Evolutionary conservation across 1,140 invertebrate genomes (phyloP).

Genomic region (Drosophila rhopaloa): DNA sequence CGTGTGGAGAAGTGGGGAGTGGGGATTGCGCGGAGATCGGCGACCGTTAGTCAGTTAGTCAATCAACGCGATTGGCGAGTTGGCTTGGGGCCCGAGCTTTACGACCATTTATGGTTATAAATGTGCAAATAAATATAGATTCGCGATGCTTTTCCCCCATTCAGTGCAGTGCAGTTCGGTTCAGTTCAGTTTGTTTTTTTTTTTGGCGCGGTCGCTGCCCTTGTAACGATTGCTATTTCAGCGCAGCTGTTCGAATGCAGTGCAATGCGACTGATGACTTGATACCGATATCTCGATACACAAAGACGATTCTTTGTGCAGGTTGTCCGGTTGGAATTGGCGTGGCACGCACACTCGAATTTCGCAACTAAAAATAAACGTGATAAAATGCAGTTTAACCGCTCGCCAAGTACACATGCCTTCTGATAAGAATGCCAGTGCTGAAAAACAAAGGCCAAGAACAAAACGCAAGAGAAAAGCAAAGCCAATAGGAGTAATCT

Average conservation of each 20-base stretch:
- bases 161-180: too few relatives aligned
- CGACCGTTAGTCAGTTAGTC: slow-evolving; percentile 49
- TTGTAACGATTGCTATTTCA: slow-evolving; percentile 63
- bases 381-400: slow-evolving; percentile 77
- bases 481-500: slow-evolving; percentile 71
- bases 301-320: slow-evolving; percentile 41
- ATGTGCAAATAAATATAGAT: slow-evolving; percentile 50
- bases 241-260: slow-evolving; percentile 25
- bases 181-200: slow-evolving; percentile 6
- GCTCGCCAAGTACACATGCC: slow-evolving; percentile 30
- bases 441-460: slow-evolving; percentile 29
- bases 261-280: slow-evolving; percentile 17
- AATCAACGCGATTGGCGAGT: slow-evolving; percentile 49
- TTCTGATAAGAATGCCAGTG: slow-evolving; percentile 34
- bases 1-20: slow-evolving; percentile 1
- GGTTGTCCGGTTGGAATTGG: slow-evolving; percentile 21
- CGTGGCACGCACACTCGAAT: slow-evolving; percentile 45
- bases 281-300: slow-evolving; percentile 21
- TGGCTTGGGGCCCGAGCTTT: slow-evolving; percentile 54
- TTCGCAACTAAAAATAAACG: slow-evolving; percentile 81
- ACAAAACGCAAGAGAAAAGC: not conserved
- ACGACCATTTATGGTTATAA: slow-evolving; percentile 68
- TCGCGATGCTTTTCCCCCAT: slow-evolving; percentile 31
- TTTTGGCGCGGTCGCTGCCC: slow-evolving; percentile 73
- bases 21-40: slow-evolving; percentile 10